phyloP scores from a whole-genome alignment of 1,140 invertebrate species.

The Bombus superbus region DNA sequence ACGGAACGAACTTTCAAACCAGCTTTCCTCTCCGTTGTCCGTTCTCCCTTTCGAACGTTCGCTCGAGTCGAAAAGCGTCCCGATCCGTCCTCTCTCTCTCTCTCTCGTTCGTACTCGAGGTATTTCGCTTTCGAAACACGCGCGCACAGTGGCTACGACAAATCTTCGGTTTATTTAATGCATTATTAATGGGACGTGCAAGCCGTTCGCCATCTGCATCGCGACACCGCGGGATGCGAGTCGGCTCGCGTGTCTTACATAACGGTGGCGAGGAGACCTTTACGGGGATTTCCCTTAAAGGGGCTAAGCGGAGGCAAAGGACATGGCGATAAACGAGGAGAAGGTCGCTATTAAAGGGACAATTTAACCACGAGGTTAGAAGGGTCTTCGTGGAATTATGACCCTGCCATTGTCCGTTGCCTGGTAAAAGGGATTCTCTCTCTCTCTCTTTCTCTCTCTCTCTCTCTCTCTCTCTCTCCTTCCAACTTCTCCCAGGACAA shows the following conservation, averaged over 20 bases:
- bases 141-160: background rate
- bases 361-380: conserved; percentile 60
- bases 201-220: conserved; percentile 42
- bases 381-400: conserved; percentile 24
- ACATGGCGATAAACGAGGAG: conserved; percentile 2
- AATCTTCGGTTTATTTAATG: conserved; percentile 32
- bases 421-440: conserved; percentile 45
- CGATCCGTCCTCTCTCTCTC: background rate
- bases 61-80: background rate
- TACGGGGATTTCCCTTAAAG: conserved; percentile 56
- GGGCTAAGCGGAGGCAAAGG: conserved; percentile 34
- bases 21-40: too few species aligned
- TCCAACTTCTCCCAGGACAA: conserved; percentile 30
- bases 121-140: conserved; percentile 7
- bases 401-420: conserved; percentile 47
- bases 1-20: too few species aligned
- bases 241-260: conserved; percentile 54
- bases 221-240: conserved; percentile 12
- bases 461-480: background rate
- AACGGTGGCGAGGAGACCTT: conserved; percentile 41
- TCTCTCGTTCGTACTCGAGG: background rate
- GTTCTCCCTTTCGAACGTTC: too few species aligned
- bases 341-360: conserved; percentile 58
- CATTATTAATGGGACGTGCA: conserved; percentile 38
- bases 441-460: background rate